phyloP scores from a whole-genome alignment of 2,888 invertebrate species.

The Choristoneura rosaceana region DNA sequence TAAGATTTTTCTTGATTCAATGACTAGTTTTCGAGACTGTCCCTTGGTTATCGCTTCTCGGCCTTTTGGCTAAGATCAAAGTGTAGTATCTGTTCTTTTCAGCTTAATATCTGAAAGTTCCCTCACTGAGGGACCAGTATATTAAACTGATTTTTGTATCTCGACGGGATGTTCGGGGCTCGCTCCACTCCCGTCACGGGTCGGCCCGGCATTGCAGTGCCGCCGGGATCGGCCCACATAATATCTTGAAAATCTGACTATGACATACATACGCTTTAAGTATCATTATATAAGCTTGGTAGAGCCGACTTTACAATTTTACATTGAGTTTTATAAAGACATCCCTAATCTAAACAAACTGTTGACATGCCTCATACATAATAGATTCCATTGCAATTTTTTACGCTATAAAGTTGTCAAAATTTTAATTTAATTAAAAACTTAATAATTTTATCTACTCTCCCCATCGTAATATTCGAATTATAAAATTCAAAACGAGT shows the following conservation, averaged over 20 bases:
- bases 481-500: too few relatives aligned
- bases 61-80: constrained; percentile 37
- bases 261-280: too few relatives aligned
- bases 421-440: too few relatives aligned
- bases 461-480: too few relatives aligned
- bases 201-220: constrained; percentile 37
- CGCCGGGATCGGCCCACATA: constrained; percentile 33
- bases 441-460: too few relatives aligned
- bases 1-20: background rate
- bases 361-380: too few relatives aligned
- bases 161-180: constrained; percentile 35
- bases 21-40: background rate
- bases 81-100: constrained; percentile 38
- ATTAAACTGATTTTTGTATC: constrained; percentile 37
- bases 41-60: constrained; percentile 24
- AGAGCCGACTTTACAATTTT: too few relatives aligned
- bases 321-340: too few relatives aligned
- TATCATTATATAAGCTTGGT: too few relatives aligned
- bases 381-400: too few relatives aligned
- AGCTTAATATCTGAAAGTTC: constrained; percentile 38
- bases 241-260: background rate
- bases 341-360: too few relatives aligned
- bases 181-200: constrained; percentile 35
- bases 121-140: constrained; percentile 34
- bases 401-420: too few relatives aligned